These are phyloP conservation scores for Hirtodrosophila histrioides DNA, from an alignment of 2,888 invertebrate species.

Conservation along the genomic window DNA sequence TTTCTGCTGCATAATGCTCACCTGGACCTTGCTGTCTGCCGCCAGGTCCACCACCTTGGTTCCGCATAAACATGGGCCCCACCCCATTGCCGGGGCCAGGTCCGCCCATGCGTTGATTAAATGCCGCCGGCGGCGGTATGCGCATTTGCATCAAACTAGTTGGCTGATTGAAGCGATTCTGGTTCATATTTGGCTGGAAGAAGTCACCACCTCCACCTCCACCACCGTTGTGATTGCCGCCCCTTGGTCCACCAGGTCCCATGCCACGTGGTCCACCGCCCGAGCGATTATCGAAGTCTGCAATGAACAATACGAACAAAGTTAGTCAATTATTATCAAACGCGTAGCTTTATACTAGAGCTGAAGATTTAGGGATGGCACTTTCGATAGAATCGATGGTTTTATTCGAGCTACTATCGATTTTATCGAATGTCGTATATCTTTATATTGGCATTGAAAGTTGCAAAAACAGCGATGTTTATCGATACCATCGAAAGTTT, in stretches of 20 bases:
- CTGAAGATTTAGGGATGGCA: too few relatives aligned
- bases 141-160: slow-evolving; percentile 83
- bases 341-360: too few relatives aligned
- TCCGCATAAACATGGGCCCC: slow-evolving; percentile 69
- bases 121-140: slow-evolving; percentile 82
- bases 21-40: slow-evolving; percentile 80
- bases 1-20: slow-evolving; percentile 15
- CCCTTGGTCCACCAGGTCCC: slow-evolving; percentile 48
- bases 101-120: slow-evolving; percentile 81
- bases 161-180: slow-evolving; percentile 83
- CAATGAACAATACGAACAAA: background rate
- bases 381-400: background rate
- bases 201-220: slow-evolving; percentile 68
- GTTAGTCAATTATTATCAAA: too few relatives aligned
- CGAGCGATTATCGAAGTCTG: slow-evolving; percentile 81
- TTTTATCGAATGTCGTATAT: too few relatives aligned
- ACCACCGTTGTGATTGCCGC: slow-evolving; percentile 68
- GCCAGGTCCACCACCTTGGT: slow-evolving; percentile 64
- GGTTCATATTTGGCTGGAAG: slow-evolving; percentile 81
- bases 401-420: background rate
- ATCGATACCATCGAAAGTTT: too few relatives aligned
- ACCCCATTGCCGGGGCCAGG: slow-evolving; percentile 63
- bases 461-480: too few relatives aligned
- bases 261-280: slow-evolving; percentile 48
- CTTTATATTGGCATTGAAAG: too few relatives aligned